Conservation (phyloP, 2,888 invertebrate species). For the Drosophila paramelanica region DNA sequence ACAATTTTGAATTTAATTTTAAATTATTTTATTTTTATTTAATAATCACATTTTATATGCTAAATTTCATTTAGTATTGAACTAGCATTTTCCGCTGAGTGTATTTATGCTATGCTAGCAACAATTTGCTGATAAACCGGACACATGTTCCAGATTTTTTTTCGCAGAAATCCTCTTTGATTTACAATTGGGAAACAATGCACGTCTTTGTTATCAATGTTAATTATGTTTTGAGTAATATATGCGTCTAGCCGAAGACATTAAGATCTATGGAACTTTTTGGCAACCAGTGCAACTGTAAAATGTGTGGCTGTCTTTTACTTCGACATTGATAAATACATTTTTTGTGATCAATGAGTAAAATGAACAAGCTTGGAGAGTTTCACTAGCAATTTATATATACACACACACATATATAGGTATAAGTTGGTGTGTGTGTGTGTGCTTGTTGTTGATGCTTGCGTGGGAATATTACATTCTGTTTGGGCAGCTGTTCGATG, state of each 20-base stretch:
- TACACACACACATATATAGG: not conserved
- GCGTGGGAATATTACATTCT: slow-evolving; percentile 50
- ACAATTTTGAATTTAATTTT: too few relatives aligned
- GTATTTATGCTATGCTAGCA: not conserved
- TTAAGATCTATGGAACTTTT: slow-evolving; percentile 1
- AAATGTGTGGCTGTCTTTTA: not conserved
- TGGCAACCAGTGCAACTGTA: slow-evolving; percentile 5
- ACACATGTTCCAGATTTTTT: slow-evolving; percentile 13
- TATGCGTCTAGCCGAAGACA: not conserved
- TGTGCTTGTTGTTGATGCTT: slow-evolving; percentile 14
- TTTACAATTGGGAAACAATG: slow-evolving; percentile 28
- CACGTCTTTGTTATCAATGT: slow-evolving; percentile 22
- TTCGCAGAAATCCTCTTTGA: not conserved
- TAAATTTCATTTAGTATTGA: too few relatives aligned
- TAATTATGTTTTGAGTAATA: slow-evolving; percentile 2
- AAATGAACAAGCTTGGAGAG: not conserved
- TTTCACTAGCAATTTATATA: slow-evolving; percentile 16
- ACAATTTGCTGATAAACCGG: slow-evolving; percentile 3
- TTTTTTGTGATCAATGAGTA: not conserved
- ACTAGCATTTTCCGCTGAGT: too few relatives aligned
- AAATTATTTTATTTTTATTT: too few relatives aligned
- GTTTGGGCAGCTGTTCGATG: slow-evolving; percentile 48
- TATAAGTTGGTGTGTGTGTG: not conserved
- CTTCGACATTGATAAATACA: slow-evolving; percentile 8
- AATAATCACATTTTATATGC: too few relatives aligned